Evolutionary conservation across 2,888 invertebrate genomes (phyloP), one percentile per base, ranked within the genome.

Genomic region (Lamproptera curius): DNA sequence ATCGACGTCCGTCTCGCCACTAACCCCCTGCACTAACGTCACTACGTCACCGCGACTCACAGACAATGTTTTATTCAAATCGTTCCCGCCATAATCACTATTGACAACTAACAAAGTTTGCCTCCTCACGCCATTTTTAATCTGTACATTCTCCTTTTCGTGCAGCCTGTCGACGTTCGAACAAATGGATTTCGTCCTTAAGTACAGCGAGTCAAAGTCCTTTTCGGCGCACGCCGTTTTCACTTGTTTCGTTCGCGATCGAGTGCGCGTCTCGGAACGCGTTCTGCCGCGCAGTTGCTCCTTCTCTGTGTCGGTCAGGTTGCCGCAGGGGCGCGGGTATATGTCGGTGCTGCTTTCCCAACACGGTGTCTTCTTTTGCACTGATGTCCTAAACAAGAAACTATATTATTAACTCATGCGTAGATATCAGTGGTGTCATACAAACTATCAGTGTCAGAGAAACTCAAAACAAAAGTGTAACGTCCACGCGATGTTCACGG

Each of bases 301-400:
- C 63, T 94, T 94, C 65, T 95, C 94, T 6, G 90, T 92, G 72
- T 95, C 95, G 0, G 94, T 95, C 80, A 94, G 91, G 71, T 95
- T 95, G 11, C 94, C 94, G 54, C 93, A 91, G 0, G 95, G 95
- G 42, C 91, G 91, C 1, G 95, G 95, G 70, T 94, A 95, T 47
- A 95, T 91, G 71, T 95, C 94, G 0, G 93, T 92, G 59, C 92
- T 93, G 59, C 93, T 93, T 65, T 95, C 95, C 94, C 95, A 95
- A 64, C 94, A 94, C 0, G 91, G 94, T 0, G 90, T 90, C 40
- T 91, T 90, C 59, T 90, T 91, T 53, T 89, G 86, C 2, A 78
- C 58, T 3, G 88, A 84, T 50, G 89, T 72, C 34, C 90, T 89
- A 67, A 33, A 54, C 52, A 23, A 16, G 3, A 5, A 16, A 11